Conservation (phyloP, 2,113 vertebrate genomes). For the Coptodon rendalli region DNA sequence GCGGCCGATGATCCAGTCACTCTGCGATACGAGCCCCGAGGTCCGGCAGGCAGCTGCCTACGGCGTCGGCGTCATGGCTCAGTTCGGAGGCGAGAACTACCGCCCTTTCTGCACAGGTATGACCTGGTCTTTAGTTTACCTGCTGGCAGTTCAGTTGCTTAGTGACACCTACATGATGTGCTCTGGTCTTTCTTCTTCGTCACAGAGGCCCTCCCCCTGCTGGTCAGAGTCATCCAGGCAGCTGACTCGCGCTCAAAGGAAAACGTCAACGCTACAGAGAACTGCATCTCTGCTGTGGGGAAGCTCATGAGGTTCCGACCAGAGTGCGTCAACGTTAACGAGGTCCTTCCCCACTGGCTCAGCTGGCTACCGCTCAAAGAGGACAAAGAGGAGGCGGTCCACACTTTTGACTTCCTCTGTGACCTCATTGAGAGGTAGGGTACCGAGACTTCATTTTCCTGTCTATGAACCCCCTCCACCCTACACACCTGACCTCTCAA, state of each 20-base stretch:
- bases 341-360: slow-evolving; percentile 96
- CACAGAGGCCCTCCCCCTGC: slow-evolving; percentile 88
- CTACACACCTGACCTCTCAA: neutral
- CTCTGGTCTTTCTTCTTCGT: neutral
- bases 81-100: slow-evolving; percentile 93
- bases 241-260: slow-evolving; percentile 90
- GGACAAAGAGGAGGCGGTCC: slow-evolving; percentile 97
- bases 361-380: slow-evolving; percentile 95
- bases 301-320: slow-evolving; percentile 95
- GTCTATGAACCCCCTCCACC: neutral
- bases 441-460: neutral
- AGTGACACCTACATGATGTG: neutral
- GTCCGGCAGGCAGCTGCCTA: slow-evolving; percentile 95
- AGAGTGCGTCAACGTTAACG: slow-evolving; percentile 88
- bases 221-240: slow-evolving; percentile 91
- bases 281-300: slow-evolving; percentile 97
- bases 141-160: too few species aligned
- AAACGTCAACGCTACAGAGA: slow-evolving; percentile 96
- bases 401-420: slow-evolving; percentile 93
- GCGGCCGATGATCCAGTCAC: slow-evolving; percentile 85
- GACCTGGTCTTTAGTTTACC: rapidly evolving
- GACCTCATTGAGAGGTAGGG: slow-evolving; percentile 93
- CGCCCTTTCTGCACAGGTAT: slow-evolving; percentile 91
- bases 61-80: slow-evolving; percentile 93
- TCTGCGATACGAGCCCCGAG: slow-evolving; percentile 90